Percentiles rank a stretch among this genome's conserved stretches.
Evolutionary conservation across 2,888 invertebrate genomes (phyloP).

Genomic region (Agonopterix alstromeriana): DNA sequence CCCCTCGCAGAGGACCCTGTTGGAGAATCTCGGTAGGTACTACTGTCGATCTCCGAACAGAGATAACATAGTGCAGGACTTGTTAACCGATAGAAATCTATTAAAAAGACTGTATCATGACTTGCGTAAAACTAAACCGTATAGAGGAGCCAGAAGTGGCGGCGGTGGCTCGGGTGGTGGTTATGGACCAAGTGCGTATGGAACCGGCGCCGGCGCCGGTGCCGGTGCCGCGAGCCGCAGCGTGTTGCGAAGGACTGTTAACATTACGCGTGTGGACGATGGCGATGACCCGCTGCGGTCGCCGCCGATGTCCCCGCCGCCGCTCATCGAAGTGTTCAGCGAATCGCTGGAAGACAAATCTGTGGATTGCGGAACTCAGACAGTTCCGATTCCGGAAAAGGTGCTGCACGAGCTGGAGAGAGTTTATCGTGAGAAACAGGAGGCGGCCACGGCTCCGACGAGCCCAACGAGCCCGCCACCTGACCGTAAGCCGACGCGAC

Average conservation of each 20-base stretch:
- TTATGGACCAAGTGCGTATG: slow-evolving; percentile 36
- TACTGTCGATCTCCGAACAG: slow-evolving; percentile 80
- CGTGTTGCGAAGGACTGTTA: slow-evolving; percentile 38
- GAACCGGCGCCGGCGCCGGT: slow-evolving; percentile 67
- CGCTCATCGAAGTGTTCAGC: slow-evolving; percentile 81
- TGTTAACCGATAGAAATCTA: slow-evolving; percentile 83
- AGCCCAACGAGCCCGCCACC: slow-evolving; percentile 59
- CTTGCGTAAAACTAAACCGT: slow-evolving; percentile 80
- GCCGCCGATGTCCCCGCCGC: slow-evolving; percentile 78
- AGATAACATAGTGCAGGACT: slow-evolving; percentile 82
- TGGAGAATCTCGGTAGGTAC: slow-evolving; percentile 82
- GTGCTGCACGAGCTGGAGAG: slow-evolving; percentile 67
- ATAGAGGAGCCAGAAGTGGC: slow-evolving; percentile 57
- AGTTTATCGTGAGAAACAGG: slow-evolving; percentile 60
- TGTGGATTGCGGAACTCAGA: slow-evolving; percentile 78
- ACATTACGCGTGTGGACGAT: slow-evolving; percentile 34
- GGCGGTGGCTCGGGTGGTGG: slow-evolving; percentile 52
- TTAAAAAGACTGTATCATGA: slow-evolving; percentile 85
- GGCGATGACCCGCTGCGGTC: slow-evolving; percentile 45
- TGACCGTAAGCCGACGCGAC: slow-evolving; percentile 61
- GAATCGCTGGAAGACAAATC: slow-evolving; percentile 75
- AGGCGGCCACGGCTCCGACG: slow-evolving; percentile 56
- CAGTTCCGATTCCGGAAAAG: slow-evolving; percentile 76
- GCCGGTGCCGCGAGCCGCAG: slow-evolving; percentile 59
- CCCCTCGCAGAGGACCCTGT: slow-evolving; percentile 69